These are phyloP conservation scores for Pogonocichla stellata DNA, from an alignment of 2,113 vertebrate genomes.

Conservation along the genomic window DNA sequence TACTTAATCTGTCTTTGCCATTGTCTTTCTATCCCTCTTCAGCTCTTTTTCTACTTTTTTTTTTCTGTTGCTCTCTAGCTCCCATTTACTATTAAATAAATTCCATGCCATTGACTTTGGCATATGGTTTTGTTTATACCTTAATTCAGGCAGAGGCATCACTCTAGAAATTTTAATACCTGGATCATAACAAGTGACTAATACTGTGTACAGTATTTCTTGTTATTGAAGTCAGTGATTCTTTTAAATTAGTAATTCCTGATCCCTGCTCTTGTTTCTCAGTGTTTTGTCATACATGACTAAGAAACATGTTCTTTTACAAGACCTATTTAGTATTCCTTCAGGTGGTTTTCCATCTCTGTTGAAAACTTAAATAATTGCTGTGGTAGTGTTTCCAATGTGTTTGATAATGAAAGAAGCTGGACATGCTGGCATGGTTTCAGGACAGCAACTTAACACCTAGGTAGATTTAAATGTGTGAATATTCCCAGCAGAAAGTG, in stretches of 20 bases:
- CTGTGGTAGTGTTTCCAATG: not conserved
- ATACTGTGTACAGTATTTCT: not conserved
- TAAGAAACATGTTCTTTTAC: not conserved
- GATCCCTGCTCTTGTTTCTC: not conserved
- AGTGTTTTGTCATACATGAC: not conserved
- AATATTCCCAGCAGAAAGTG: not conserved
- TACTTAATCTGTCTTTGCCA: not conserved
- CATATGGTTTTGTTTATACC: not conserved
- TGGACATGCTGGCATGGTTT: not conserved
- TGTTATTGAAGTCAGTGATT: not conserved
- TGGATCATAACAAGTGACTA: not conserved
- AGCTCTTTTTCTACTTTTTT: not conserved
- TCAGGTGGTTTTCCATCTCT: not conserved
- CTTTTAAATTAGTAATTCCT: not conserved
- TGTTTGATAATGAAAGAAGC: not conserved
- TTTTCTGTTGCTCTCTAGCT: not conserved
- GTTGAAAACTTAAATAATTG: not conserved
- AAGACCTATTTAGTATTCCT: not conserved
- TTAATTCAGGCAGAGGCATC: rapidly evolving
- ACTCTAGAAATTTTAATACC: not conserved
- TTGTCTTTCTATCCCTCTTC: not conserved
- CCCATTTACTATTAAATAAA: not conserved
- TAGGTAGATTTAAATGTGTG: not conserved
- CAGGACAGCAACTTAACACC: not conserved
- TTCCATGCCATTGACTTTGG: not conserved